Evolutionary conservation across 2,888 invertebrate species (phyloP).

Genomic region (Cheilosia scutellata): DNA sequence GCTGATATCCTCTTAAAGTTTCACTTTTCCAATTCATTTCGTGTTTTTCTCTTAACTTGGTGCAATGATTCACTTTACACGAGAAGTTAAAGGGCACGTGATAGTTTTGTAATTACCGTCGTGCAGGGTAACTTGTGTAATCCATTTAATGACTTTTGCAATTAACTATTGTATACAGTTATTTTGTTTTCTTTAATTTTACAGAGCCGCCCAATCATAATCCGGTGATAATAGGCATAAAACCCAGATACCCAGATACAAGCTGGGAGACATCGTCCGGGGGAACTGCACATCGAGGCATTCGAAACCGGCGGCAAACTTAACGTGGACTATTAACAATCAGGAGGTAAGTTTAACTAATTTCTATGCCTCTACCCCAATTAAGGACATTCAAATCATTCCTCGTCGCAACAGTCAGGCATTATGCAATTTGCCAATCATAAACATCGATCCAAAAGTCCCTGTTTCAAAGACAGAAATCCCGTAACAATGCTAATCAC

Average conservation of each 20-base stretch:
- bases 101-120: slow-evolving; percentile 72
- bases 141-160: slow-evolving; percentile 70
- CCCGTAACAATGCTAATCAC: background rate
- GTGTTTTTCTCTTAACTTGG: slow-evolving; percentile 38
- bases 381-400: background rate
- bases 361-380: background rate
- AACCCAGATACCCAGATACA: slow-evolving; percentile 85
- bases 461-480: background rate
- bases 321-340: slow-evolving; percentile 86
- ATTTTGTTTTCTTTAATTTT: slow-evolving; percentile 75
- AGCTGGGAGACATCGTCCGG: slow-evolving; percentile 85
- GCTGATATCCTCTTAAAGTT: slow-evolving; percentile 74
- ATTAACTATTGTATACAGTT: slow-evolving; percentile 55
- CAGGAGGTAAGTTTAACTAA: slow-evolving; percentile 82
- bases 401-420: background rate
- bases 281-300: slow-evolving; percentile 86
- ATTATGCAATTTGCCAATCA: slow-evolving; percentile 5
- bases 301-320: slow-evolving; percentile 86
- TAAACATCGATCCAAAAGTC: slow-evolving; percentile 1
- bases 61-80: slow-evolving; percentile 65
- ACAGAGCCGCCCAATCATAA: slow-evolving; percentile 85
- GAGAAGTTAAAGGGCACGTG: slow-evolving; percentile 47
- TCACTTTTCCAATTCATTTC: slow-evolving; percentile 55
- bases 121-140: slow-evolving; percentile 32
- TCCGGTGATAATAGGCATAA: slow-evolving; percentile 85